Base-by-base conservation (phyloP, 2,797 vertebrate species). In the Tangara arthus region DNA sequence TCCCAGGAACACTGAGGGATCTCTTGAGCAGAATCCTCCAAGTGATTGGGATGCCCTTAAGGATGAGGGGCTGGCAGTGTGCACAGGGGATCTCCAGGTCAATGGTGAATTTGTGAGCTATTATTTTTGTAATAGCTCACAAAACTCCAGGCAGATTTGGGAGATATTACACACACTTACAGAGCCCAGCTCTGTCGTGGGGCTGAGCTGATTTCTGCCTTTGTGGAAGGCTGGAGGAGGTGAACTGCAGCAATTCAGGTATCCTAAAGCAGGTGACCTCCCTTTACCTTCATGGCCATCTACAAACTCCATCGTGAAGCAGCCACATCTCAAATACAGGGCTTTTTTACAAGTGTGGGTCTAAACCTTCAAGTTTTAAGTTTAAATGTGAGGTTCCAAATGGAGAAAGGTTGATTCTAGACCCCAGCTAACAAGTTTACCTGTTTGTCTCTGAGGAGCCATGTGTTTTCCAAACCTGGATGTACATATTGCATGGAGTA, bases 131-230 rank as follows among this genome's bases (percentile, higher is more conserved):
- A 37, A 37, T 37, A 37, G 37, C 37, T 37, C 37, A 37, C 37
- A 37, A 37, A 37, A 37, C 37, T 37, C 37, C 37, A 10, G 10
- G 39, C 30, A 44, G 34, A 42, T 76, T 34, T 56, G 68, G 27
- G 39, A 59, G 78, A 39, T 68, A 1, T 39, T 78, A 13, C 35
- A n/a, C 28, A 41, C 49, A 75, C 39, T 3, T 3, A 19, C 4
- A 39, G 49, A 37, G 61, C 10, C 65, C 61, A 27, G 0, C 21
- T 55, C 69, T 37, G 1, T 28, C 0, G 0, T 34, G 42, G 41
- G 73, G 16, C 27, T 49, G n/a, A 19, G 24, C 42, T 30, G 56
- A n/a, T 46, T 39, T 26, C 46, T 87, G 55, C 41, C 65, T 42
- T 41, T 85, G 47, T 9, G n/a, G 76, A 32, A 63, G 28, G 8